Conservation (phyloP, 2,888 invertebrate species). For the Apotomis betuletana region DNA sequence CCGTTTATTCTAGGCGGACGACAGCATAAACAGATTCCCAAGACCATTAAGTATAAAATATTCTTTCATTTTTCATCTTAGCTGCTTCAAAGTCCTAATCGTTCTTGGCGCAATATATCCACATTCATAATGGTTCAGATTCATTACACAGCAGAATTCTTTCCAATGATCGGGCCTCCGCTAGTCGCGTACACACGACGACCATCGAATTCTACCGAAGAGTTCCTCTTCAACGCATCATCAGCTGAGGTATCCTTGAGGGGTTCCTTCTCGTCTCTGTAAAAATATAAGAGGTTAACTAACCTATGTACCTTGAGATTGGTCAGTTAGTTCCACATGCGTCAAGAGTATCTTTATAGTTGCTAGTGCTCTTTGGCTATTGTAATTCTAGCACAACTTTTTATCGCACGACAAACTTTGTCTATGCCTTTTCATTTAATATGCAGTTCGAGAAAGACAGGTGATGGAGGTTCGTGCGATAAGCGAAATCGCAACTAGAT, state of each 20-base stretch:
- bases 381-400: too few species aligned
- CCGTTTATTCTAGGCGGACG: too few species aligned
- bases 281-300: slow-evolving; percentile 20
- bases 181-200: slow-evolving; percentile 92
- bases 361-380: background rate
- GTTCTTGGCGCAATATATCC: slow-evolving; percentile 15
- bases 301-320: background rate
- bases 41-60: background rate
- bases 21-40: too few species aligned
- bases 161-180: slow-evolving; percentile 92
- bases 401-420: too few species aligned
- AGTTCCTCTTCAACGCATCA: slow-evolving; percentile 88
- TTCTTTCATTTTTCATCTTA: background rate
- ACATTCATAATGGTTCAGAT: background rate
- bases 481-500: too few species aligned
- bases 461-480: too few species aligned
- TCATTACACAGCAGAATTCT: slow-evolving; percentile 92
- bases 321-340: background rate
- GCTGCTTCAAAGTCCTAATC: background rate
- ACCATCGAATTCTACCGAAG: slow-evolving; percentile 92
- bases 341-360: background rate
- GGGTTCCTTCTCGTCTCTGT: slow-evolving; percentile 92
- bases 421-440: too few species aligned
- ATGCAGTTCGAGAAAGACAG: too few species aligned
- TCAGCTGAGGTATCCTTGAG: slow-evolving; percentile 87